phyloP scores from a whole-genome alignment of 2,888 invertebrate species.

The Capitulum mitella region DNA sequence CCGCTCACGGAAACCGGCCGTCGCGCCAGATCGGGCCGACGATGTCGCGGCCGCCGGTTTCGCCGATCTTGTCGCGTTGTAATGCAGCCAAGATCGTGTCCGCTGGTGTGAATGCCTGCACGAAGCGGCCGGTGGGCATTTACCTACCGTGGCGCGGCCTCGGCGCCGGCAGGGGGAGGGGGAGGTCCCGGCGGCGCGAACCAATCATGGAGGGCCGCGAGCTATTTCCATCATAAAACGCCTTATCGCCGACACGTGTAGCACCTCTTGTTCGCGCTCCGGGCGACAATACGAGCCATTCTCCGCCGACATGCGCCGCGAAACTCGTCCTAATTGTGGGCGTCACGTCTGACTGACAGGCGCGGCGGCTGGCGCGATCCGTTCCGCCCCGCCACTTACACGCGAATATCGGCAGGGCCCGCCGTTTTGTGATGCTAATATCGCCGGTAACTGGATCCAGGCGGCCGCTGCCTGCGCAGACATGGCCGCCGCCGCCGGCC shows the following conservation, averaged over 20 bases:
- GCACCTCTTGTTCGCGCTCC: background rate
- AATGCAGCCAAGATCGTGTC: too few species aligned
- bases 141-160: too few species aligned
- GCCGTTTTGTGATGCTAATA: slow-evolving; percentile 21
- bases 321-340: slow-evolving; percentile 15
- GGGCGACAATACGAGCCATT: slow-evolving; percentile 15
- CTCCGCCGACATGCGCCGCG: background rate
- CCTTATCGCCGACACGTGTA: slow-evolving; percentile 19
- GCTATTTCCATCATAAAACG: slow-evolving; percentile 17
- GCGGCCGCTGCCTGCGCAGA: background rate
- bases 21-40: background rate
- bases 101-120: too few species aligned
- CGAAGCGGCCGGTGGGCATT: too few species aligned
- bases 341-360: background rate
- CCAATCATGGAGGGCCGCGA: background rate
- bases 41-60: background rate
- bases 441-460: background rate
- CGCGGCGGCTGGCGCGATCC: background rate
- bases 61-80: background rate
- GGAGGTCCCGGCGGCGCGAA: background rate
- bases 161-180: background rate
- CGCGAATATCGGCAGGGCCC: background rate
- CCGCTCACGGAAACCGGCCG: background rate
- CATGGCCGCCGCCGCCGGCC: slow-evolving; percentile 11
- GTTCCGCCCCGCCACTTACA: slow-evolving; percentile 22